Evolutionary conservation across 2,888 invertebrate species (phyloP).

Genomic region (Caenorhabditis sulstoni): DNA sequence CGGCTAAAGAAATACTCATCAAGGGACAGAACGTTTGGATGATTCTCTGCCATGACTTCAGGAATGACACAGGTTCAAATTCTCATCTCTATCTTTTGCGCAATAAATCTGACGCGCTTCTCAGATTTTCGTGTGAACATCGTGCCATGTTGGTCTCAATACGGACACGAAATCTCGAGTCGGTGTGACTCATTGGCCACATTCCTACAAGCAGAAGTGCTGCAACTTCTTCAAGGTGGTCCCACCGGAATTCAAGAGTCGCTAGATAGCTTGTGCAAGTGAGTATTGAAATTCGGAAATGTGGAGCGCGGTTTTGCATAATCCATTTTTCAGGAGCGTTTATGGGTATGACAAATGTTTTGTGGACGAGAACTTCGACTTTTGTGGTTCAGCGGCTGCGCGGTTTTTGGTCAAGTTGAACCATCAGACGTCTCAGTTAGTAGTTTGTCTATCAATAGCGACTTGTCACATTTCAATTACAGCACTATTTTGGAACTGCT

Average conservation of each 20-base stretch:
- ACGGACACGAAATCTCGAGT: conserved; percentile 54
- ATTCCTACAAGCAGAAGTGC: conserved; percentile 64
- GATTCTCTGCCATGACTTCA: conserved; percentile 70
- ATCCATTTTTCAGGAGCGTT: conserved; percentile 59
- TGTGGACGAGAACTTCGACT: conserved; percentile 71
- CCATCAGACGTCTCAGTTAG: conserved; percentile 71
- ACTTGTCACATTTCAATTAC: not conserved
- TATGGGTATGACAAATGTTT: conserved; percentile 75
- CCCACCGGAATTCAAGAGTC: conserved; percentile 64
- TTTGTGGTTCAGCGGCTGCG: conserved; percentile 71
- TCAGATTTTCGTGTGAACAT: conserved; percentile 62
- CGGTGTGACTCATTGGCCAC: conserved; percentile 58
- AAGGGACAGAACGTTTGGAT: conserved; percentile 74
- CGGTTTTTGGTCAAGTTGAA: conserved; percentile 71
- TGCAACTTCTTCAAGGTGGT: conserved; percentile 71
- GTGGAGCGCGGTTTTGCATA: not conserved
- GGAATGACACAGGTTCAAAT: conserved; percentile 68
- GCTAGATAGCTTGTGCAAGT: conserved; percentile 70
- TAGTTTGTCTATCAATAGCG: not conserved
- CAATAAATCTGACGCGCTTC: not conserved
- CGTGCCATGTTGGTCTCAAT: conserved; percentile 66
- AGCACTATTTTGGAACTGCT: conserved; percentile 63
- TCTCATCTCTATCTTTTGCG: too few relatives aligned
- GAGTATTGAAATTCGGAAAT: conserved; percentile 8
- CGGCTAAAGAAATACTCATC: conserved; percentile 67